Base-by-base conservation (phyloP, 1,140 invertebrate genomes). In the Anadara kagoshimensis region DNA sequence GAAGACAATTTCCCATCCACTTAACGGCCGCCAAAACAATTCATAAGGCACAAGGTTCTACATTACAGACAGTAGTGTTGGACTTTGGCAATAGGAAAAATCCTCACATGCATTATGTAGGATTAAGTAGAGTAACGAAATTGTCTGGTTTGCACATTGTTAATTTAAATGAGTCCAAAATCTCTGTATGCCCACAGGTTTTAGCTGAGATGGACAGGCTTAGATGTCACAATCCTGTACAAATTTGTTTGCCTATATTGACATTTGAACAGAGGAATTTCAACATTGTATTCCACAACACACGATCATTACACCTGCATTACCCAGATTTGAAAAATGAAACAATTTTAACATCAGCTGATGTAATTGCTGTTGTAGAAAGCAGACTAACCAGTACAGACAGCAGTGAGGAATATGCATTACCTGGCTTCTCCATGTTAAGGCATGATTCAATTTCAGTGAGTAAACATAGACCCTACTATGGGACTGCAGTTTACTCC, bases 21-120 rank as follows among this genome's bases (percentile, higher is more conserved):
- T 26, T 67, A 16, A 45, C 70, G n/a, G 45, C 62, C 26, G 63
- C 54, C 16, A 73, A 73, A 41, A 73, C 64, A 26, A 61, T 73
- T 43, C 63, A 73, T 36, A 73, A 73, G 53, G 59, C 54, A 56
- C 70, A 73, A 54, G 70, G 63, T 5, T 59, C 70, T 24, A 73
- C 70, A 22, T 22, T 72, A 54, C 41, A 65, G 22, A 56, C 58
- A 22, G 44, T 47, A 5, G 63, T 66, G 12, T 24, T 73, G 10
- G 29, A 65, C 36, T 73, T 73, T 61, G 63, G 70, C 18, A 67
- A 67, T 12, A 53, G 65, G 20, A 67, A 67, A 45, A 54, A 57
- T 59, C 44, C 58, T 22, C 61, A 72, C 43, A 72, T 72, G 14
- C 62, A 72, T 43, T 72, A 72, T 58, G 69, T 72, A 56, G 69